Conservation (phyloP, 2,888 invertebrate species). For the Epistrophella euchroma region DNA sequence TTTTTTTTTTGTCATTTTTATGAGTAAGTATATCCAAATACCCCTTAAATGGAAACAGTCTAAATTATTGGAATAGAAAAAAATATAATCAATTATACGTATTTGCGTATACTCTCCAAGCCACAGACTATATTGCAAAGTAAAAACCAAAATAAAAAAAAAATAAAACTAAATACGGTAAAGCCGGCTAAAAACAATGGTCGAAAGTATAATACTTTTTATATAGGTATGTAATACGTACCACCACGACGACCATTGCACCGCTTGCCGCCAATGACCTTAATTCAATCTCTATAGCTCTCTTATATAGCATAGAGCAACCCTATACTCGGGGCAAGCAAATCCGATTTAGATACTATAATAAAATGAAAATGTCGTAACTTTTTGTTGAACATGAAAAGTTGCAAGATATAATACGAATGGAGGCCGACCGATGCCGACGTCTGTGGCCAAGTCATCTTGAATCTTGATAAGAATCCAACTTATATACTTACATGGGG, state of each 20-base stretch:
- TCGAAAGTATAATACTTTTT: slow-evolving; percentile 23
- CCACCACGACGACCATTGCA: neutral
- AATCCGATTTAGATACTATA: slow-evolving; percentile 22
- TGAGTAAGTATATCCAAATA: slow-evolving; percentile 4
- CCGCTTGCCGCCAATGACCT: slow-evolving; percentile 63
- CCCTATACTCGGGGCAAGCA: slow-evolving; percentile 19
- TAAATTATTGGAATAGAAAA: slow-evolving; percentile 46
- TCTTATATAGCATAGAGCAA: slow-evolving; percentile 54
- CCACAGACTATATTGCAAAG: slow-evolving; percentile 6
- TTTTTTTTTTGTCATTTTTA: slow-evolving; percentile 3
- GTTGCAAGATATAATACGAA: slow-evolving; percentile 24
- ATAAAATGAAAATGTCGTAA: slow-evolving; percentile 66
- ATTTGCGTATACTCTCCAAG: neutral
- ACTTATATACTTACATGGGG: slow-evolving; percentile 20
- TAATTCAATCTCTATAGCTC: slow-evolving; percentile 62
- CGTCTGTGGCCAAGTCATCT: slow-evolving; percentile 54
- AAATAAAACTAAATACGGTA: slow-evolving; percentile 5
- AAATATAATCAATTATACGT: slow-evolving; percentile 42
- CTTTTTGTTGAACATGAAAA: slow-evolving; percentile 56
- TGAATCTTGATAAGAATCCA: slow-evolving; percentile 65
- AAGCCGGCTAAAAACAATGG: slow-evolving; percentile 41
- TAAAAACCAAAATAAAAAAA: slow-evolving; percentile 1
- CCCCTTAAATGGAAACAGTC: slow-evolving; percentile 45
- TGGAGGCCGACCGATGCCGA: slow-evolving; percentile 38
- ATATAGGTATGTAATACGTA: neutral